A percentile compares a stretch with the other conserved stretches of the same genome.
Evolutionary conservation across 2,888 invertebrate species (phyloP).

Genomic region (Epinotia ramella): DNA sequence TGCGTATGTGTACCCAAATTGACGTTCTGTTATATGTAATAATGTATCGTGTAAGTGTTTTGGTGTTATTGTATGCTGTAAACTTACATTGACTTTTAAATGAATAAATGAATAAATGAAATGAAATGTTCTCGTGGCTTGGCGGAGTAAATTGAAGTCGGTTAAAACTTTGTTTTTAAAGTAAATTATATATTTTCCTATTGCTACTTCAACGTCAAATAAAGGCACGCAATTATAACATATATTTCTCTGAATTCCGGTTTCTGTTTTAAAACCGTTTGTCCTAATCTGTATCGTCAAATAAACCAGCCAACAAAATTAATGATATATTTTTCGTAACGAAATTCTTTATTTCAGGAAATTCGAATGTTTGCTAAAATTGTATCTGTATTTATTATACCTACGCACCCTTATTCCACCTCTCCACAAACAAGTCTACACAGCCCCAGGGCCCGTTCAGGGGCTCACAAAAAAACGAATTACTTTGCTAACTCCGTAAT

Average conservation of each 20-base stretch:
- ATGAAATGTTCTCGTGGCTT: too few relatives aligned
- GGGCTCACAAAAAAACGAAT: conserved; percentile 33
- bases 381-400: conserved; percentile 29
- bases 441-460: conserved; percentile 26
- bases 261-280: background rate
- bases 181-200: background rate
- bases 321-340: conserved; percentile 10
- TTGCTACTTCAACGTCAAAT: background rate
- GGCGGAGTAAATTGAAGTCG: too few relatives aligned
- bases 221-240: background rate
- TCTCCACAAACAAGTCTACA: conserved; percentile 33
- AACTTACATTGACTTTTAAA: too few relatives aligned
- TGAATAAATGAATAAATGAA: too few relatives aligned
- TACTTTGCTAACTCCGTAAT: conserved; percentile 36
- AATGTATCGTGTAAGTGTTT: too few relatives aligned
- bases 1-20: too few relatives aligned
- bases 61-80: too few relatives aligned
- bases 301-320: background rate
- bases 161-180: too few relatives aligned
- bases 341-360: background rate
- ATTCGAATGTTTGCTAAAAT: conserved; percentile 27
- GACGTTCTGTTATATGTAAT: too few relatives aligned
- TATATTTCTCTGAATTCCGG: background rate
- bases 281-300: background rate
- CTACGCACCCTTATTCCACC: conserved; percentile 29